phyloP scores from a whole-genome alignment of 2,113 vertebrate species.

The Xiphias gladius region DNA sequence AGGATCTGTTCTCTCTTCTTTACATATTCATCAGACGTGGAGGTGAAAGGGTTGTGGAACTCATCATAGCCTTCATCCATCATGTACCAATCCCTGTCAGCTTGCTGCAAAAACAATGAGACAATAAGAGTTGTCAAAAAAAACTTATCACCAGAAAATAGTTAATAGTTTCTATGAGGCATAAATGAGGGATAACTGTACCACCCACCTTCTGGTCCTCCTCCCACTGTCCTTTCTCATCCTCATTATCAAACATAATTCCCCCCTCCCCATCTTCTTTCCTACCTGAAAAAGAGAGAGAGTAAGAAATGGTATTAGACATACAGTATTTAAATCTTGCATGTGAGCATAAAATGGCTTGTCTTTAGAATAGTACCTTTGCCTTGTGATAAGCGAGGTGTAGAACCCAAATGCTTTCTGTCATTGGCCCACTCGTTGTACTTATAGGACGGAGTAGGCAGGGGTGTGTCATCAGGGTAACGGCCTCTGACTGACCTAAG shows the following conservation, averaged over 20 bases:
- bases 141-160: neutral
- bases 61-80: slow-evolving; percentile 98
- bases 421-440: slow-evolving; percentile 99
- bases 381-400: slow-evolving; percentile 93
- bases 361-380: slow-evolving; percentile 85
- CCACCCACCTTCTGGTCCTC: slow-evolving; percentile 93
- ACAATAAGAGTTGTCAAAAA: slow-evolving; percentile 9
- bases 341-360: neutral
- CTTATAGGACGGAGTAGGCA: slow-evolving; percentile 96
- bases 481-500: slow-evolving; percentile 90
- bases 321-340: neutral
- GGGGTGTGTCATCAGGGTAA: slow-evolving; percentile 90
- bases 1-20: slow-evolving; percentile 96
- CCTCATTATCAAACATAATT: slow-evolving; percentile 92
- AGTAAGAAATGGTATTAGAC: neutral
- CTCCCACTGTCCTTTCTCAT: slow-evolving; percentile 95
- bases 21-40: slow-evolving; percentile 94
- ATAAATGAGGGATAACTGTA: neutral
- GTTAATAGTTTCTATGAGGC: neutral
- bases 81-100: slow-evolving; percentile 99
- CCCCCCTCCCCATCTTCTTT: slow-evolving; percentile 89
- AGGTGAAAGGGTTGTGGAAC: slow-evolving; percentile 95
- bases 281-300: slow-evolving; percentile 80
- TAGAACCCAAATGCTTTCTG: slow-evolving; percentile 91
- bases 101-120: slow-evolving; percentile 88